A percentile compares a stretch with the other conserved stretches of the same genome.
phyloP scores from a whole-genome alignment of 2,797 vertebrate genomes.

The Notamacropus eugenii region DNA sequence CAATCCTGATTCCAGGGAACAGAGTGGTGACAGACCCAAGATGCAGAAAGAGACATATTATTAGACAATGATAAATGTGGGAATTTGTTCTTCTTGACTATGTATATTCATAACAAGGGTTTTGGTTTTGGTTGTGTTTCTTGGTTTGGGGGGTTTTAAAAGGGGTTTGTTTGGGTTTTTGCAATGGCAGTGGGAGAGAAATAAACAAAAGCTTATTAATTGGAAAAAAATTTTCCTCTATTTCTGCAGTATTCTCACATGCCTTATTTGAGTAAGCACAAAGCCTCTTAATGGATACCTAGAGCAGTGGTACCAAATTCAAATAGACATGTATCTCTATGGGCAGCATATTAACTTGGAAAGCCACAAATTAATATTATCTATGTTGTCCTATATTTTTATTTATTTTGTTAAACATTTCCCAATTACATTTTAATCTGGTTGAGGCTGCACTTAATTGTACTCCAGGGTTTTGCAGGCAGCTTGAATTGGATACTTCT shows the following conservation, averaged over 20 bases:
- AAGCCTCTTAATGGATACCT: background rate
- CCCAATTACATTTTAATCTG: background rate
- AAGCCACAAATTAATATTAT: background rate
- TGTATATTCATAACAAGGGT: background rate
- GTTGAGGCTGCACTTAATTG: background rate
- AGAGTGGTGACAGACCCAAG: background rate
- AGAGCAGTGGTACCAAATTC: background rate
- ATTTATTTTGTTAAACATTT: background rate
- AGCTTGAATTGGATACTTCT: background rate
- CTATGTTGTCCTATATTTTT: background rate
- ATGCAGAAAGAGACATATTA: background rate
- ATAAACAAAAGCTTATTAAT: background rate
- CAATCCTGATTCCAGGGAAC: background rate
- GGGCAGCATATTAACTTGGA: background rate
- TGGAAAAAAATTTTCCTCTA: background rate
- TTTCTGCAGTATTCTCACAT: constrained; percentile 21
- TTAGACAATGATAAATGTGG: background rate
- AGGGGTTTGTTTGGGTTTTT: background rate
- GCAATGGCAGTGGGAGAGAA: background rate
- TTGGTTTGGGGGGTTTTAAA: background rate
- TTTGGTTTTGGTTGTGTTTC: background rate
- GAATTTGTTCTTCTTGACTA: background rate
- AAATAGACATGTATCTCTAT: background rate
- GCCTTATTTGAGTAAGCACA: background rate
- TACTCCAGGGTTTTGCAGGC: background rate